Percentiles rank a stretch among this genome's conserved stretches.
Evolutionary conservation across 2,113 vertebrate genomes (phyloP).

Genomic region (Bostrychus sinensis): DNA sequence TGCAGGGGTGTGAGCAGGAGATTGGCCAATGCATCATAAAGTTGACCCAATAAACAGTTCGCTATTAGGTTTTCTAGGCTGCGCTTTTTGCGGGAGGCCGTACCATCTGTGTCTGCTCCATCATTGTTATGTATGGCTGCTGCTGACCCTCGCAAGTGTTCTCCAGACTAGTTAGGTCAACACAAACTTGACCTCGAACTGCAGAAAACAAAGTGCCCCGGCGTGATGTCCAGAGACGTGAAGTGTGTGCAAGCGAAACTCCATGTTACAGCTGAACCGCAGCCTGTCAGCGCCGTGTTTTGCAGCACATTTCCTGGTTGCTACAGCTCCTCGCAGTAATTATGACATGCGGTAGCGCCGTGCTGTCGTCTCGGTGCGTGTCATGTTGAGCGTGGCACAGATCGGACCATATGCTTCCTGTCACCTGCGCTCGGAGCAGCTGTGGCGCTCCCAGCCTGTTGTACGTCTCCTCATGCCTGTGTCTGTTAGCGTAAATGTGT

Average conservation of each 20-base stretch:
- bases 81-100: constrained; percentile 49
- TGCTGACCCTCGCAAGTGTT: constrained; percentile 28
- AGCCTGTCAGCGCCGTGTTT: background rate
- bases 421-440: constrained; percentile 14
- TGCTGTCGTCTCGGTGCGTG: constrained; percentile 2
- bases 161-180: constrained; percentile 29
- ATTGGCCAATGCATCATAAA: constrained; percentile 69
- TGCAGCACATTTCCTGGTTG: background rate
- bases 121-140: constrained; percentile 51
- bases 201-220: constrained; percentile 2
- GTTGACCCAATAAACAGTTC: constrained; percentile 58
- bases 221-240: constrained; percentile 8
- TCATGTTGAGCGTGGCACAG: constrained; percentile 2
- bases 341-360: constrained; percentile 6
- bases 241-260: background rate
- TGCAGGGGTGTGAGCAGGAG: constrained; percentile 48
- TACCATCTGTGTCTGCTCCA: constrained; percentile 38
- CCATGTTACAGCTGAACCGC: background rate
- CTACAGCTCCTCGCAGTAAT: constrained; percentile 26
- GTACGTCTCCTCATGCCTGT: background rate
- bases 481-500: background rate
- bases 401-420: background rate
- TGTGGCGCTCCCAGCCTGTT: constrained; percentile 9
- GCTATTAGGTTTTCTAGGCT: constrained; percentile 55
- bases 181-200: constrained; percentile 46